Conservation (phyloP, 1,140 invertebrate genomes). For the Neodiprion virginianus region DNA sequence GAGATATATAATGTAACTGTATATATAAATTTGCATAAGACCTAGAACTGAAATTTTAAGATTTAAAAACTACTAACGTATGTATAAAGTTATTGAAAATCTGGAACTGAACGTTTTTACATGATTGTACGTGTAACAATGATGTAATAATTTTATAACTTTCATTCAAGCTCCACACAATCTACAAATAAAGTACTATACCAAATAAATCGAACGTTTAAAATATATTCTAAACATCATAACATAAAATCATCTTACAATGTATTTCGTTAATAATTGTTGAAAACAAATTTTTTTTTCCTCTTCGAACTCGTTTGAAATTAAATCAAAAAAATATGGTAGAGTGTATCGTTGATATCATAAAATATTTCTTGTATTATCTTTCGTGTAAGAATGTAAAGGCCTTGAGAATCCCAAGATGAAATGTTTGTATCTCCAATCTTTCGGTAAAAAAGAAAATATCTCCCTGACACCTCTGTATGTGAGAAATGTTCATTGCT, state of each 20-base stretch:
- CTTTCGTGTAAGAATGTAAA: neutral
- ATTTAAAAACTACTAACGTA: neutral
- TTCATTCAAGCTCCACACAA: neutral
- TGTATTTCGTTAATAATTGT: too few species aligned
- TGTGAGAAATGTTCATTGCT: neutral
- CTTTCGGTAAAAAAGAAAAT: neutral
- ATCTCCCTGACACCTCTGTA: neutral
- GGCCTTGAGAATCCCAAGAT: neutral
- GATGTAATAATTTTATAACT: neutral
- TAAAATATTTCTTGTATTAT: neutral
- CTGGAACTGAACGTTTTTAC: too few species aligned
- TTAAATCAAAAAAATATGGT: too few species aligned
- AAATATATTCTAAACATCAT: too few species aligned
- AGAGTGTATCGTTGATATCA: neutral
- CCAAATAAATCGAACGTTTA: too few species aligned
- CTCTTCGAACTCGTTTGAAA: too few species aligned
- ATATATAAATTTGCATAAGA: neutral
- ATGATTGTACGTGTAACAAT: neutral
- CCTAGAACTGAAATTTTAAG: neutral
- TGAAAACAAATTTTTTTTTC: too few species aligned
- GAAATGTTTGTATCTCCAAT: neutral
- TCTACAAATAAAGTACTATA: too few species aligned
- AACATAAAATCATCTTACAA: too few species aligned
- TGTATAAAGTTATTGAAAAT: neutral
- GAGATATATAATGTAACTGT: neutral